Conservation (phyloP, 2,888 invertebrate genomes). For the Melanotus villosus region DNA sequence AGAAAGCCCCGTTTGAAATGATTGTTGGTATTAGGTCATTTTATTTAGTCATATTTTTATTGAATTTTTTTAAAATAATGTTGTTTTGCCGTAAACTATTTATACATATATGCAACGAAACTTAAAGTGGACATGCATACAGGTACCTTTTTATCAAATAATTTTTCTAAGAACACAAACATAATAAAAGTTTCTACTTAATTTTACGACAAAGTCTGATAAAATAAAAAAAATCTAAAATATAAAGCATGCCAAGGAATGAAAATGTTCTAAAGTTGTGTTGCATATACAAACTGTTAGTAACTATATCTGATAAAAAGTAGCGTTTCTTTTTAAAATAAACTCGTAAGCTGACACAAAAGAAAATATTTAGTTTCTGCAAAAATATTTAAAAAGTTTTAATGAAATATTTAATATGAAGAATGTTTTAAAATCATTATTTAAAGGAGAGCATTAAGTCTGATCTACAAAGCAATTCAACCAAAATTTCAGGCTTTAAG, state of each 20-base stretch:
- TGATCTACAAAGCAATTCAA: too few species aligned
- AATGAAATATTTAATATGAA: too few species aligned
- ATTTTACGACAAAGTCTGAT: too few species aligned
- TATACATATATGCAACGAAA: conserved; percentile 30
- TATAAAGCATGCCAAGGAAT: neutral
- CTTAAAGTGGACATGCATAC: neutral
- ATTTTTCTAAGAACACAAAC: too few species aligned
- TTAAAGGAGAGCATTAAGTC: too few species aligned
- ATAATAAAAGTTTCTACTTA: too few species aligned
- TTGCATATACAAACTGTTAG: neutral
- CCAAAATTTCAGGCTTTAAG: too few species aligned
- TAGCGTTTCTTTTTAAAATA: neutral
- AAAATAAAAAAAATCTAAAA: too few species aligned
- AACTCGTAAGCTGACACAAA: neutral
- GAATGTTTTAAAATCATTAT: too few species aligned
- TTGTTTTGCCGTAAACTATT: conserved; percentile 67
- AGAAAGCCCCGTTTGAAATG: conserved; percentile 54
- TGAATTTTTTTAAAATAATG: conserved; percentile 58
- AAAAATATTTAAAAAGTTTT: neutral
- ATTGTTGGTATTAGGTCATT: conserved; percentile 24
- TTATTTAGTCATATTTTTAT: conserved; percentile 44
- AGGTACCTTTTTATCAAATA: too few species aligned
- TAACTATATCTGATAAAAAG: too few species aligned
- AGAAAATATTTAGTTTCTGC: neutral
- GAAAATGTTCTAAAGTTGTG: neutral